These are phyloP conservation scores for Callipepla squamata DNA, from an alignment of 2,113 vertebrate genomes.

Conservation along the genomic window DNA sequence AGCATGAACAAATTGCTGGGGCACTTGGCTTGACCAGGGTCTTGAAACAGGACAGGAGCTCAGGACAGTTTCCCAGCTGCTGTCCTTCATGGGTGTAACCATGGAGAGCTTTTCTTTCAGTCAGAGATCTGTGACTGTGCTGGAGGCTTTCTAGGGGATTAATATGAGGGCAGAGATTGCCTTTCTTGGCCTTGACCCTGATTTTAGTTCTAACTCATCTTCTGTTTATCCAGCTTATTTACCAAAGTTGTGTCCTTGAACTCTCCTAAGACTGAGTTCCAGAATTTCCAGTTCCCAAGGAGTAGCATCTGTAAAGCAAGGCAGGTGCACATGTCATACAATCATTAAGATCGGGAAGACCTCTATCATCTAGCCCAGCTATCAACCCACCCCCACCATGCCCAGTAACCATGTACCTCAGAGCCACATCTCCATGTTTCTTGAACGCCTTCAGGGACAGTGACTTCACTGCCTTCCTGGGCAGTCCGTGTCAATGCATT, in stretches of 20 bases:
- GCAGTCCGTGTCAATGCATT: no score
- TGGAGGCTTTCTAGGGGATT: not conserved
- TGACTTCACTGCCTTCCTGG: no score
- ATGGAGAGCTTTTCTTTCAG: not conserved
- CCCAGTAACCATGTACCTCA: no score
- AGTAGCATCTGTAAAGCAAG: not conserved
- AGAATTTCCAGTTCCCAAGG: not conserved
- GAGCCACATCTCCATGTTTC: no score
- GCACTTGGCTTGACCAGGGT: fast-evolving
- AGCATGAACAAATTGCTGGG: not conserved
- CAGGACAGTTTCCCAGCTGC: not conserved
- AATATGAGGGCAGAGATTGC: not conserved
- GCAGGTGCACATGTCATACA: not conserved
- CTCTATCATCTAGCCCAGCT: no score
- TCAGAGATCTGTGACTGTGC: not conserved
- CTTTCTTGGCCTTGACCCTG: not conserved
- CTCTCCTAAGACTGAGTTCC: not conserved
- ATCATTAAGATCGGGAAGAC: no score
- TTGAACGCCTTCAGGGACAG: no score
- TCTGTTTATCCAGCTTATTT: not conserved
- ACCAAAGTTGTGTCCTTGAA: not conserved
- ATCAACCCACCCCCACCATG: no score
- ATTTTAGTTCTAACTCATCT: not conserved
- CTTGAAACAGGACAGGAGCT: not conserved
- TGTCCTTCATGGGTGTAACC: not conserved